phyloP scores from a whole-genome alignment of 2,888 invertebrate species.

The Plusia festucae region DNA sequence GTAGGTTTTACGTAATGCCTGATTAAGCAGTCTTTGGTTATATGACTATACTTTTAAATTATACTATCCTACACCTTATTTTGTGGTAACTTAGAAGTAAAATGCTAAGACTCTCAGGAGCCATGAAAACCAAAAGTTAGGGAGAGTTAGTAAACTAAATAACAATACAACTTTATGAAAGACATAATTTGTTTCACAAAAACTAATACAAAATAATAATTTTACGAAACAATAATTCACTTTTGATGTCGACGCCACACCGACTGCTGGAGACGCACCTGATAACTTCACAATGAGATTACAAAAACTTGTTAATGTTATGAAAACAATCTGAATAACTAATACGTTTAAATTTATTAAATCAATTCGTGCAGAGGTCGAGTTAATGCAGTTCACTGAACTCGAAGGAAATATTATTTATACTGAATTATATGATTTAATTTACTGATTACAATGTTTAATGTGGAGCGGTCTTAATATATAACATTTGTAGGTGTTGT shows the following conservation, averaged over 20 bases:
- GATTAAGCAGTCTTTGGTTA: constrained; percentile 30
- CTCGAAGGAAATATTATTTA: constrained; percentile 9
- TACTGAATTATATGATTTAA: constrained; percentile 10
- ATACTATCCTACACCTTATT: too few species aligned
- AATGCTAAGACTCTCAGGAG: too few species aligned
- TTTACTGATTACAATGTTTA: constrained; percentile 12
- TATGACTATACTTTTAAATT: too few species aligned
- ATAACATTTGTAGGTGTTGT: neutral
- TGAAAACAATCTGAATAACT: constrained; percentile 23
- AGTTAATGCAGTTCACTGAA: constrained; percentile 18
- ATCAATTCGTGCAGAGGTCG: neutral
- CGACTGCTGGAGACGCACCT: constrained; percentile 18
- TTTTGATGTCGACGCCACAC: constrained; percentile 13
- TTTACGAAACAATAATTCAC: constrained; percentile 16
- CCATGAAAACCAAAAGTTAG: too few species aligned
- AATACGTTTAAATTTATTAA: constrained; percentile 17
- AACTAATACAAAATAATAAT: constrained; percentile 26
- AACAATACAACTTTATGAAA: neutral
- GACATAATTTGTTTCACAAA: constrained; percentile 8
- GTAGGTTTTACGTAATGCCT: constrained; percentile 29
- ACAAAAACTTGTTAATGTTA: constrained; percentile 16
- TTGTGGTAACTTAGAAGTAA: too few species aligned
- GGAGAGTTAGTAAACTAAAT: too few species aligned
- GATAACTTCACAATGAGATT: constrained; percentile 20
- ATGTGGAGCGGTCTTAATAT: neutral